Conservation (phyloP, 2,888 invertebrate species). For the Apamea sordens region DNA sequence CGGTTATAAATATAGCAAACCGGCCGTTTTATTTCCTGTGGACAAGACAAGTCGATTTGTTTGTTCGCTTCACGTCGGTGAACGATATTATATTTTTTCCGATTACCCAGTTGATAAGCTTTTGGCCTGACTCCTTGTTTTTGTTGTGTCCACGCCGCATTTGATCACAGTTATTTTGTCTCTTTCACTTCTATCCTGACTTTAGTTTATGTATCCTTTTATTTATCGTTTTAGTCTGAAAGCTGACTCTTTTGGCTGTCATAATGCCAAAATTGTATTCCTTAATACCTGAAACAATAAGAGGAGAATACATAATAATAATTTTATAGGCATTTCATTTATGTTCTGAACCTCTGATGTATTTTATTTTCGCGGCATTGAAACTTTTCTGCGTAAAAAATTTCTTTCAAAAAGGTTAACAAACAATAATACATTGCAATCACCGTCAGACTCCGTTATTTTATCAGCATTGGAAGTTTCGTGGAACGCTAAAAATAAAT, state of each 20-base stretch:
- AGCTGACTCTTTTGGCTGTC: neutral
- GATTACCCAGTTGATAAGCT: slow-evolving; percentile 39
- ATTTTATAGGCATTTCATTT: neutral
- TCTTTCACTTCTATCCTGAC: slow-evolving; percentile 14
- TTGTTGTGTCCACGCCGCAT: slow-evolving; percentile 54
- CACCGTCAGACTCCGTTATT: slow-evolving; percentile 59
- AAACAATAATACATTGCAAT: slow-evolving; percentile 35
- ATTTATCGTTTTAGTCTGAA: neutral
- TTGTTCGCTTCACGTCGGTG: slow-evolving; percentile 61
- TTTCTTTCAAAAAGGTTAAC: slow-evolving; percentile 8
- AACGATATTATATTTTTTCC: slow-evolving; percentile 63
- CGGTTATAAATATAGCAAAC: slow-evolving; percentile 75
- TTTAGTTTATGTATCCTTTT: neutral
- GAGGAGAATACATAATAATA: neutral
- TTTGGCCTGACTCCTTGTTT: slow-evolving; percentile 53
- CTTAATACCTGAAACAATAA: neutral
- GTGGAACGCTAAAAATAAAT: slow-evolving; percentile 89
- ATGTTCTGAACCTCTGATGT: neutral
- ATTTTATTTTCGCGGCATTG: neutral
- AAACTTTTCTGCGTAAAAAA: neutral
- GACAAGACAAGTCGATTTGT: slow-evolving; percentile 66
- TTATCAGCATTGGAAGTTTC: slow-evolving; percentile 78
- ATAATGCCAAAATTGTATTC: neutral
- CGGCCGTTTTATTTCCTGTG: slow-evolving; percentile 74
- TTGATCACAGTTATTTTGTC: slow-evolving; percentile 15